Percentiles rank a stretch among this genome's conserved stretches.
phyloP scores from a whole-genome alignment of 2,888 invertebrate genomes.

The Drosophila pegasa region DNA sequence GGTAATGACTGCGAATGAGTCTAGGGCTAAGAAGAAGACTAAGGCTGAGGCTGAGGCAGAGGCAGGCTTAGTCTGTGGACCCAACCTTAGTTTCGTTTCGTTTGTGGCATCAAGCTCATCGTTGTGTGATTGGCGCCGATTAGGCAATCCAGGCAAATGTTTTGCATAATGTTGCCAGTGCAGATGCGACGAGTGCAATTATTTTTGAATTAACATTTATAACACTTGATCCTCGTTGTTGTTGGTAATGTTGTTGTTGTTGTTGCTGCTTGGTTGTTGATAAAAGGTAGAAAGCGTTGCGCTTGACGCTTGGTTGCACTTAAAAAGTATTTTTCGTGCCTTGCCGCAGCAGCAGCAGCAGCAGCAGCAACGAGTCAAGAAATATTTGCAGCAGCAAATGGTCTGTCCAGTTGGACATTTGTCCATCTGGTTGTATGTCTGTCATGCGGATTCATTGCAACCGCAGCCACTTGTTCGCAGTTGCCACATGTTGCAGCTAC shows the following conservation, averaged over 20 bases:
- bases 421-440: conserved; percentile 67
- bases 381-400: conserved; percentile 49
- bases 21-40: not conserved
- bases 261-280: conserved; percentile 21
- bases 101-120: conserved; percentile 33
- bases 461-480: conserved; percentile 70
- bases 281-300: conserved; percentile 51
- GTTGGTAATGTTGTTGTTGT: conserved; percentile 18
- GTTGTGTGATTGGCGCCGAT: conserved; percentile 73
- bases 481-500: conserved; percentile 41
- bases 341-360: conserved; percentile 33
- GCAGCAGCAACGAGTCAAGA: conserved; percentile 41
- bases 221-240: conserved; percentile 74
- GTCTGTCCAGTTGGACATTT: conserved; percentile 50
- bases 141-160: conserved; percentile 61
- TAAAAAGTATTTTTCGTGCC: conserved; percentile 75
- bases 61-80: conserved; percentile 10
- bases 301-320: conserved; percentile 72
- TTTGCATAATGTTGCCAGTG: conserved; percentile 45
- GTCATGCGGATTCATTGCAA: conserved; percentile 80
- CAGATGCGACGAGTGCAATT: conserved; percentile 61
- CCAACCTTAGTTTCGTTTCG: conserved; percentile 40
- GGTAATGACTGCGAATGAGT: conserved; percentile 6
- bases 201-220: conserved; percentile 82
- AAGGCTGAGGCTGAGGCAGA: not conserved